Evolutionary conservation across 2,888 invertebrate genomes (phyloP).

Genomic region (Thera obeliscata): DNA sequence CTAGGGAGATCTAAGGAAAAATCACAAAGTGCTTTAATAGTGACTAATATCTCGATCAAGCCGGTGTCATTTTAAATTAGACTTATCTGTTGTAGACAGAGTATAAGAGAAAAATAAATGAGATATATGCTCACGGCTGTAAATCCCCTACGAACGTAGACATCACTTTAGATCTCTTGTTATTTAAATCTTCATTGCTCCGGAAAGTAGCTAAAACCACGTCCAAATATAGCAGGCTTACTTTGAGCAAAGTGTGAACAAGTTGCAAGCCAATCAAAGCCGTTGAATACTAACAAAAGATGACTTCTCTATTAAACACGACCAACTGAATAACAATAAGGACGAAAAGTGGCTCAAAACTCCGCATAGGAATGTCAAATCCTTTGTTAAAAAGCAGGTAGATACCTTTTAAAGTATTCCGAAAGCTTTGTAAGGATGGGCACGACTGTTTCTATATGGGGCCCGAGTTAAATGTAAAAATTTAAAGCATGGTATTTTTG

Average conservation of each 20-base stretch:
- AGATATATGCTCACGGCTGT: too few species aligned
- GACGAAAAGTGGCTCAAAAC: constrained; percentile 13
- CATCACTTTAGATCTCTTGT: not conserved
- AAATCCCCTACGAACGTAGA: too few species aligned
- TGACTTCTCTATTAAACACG: not conserved
- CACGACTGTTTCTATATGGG: constrained; percentile 6
- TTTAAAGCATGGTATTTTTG: constrained; percentile 1
- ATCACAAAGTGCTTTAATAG: too few species aligned
- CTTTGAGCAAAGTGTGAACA: not conserved
- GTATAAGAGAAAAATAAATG: too few species aligned
- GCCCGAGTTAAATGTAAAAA: not conserved
- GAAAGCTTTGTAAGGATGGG: constrained; percentile 11
- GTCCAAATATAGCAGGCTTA: not conserved
- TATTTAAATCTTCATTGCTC: not conserved
- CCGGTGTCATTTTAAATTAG: too few species aligned
- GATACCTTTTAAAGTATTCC: constrained; percentile 24
- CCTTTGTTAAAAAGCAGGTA: constrained; percentile 34
- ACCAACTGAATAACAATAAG: constrained; percentile 1
- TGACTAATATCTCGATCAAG: too few species aligned
- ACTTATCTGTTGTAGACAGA: too few species aligned
- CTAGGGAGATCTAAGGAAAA: too few species aligned
- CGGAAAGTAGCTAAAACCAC: not conserved
- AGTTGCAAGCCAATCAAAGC: too few species aligned
- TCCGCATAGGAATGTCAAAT: constrained; percentile 16
- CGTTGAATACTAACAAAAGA: not conserved